Evolutionary conservation across 2,888 invertebrate species (phyloP), one percentile per base, ranked within the genome.

Genomic region (Agonopterix heracliana): DNA sequence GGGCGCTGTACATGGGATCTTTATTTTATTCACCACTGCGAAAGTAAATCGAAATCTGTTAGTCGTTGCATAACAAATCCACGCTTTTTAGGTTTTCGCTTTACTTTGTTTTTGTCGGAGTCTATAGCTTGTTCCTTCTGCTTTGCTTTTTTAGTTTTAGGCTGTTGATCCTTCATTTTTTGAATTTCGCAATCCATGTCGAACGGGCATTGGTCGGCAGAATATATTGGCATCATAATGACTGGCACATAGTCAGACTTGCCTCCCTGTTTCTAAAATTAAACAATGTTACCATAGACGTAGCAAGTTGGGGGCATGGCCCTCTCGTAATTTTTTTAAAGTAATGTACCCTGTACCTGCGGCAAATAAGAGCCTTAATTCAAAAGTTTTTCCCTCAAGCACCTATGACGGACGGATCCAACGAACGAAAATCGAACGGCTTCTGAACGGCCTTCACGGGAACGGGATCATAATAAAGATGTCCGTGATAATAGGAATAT

Each of bases 161-260:
- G 45, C 55, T 72, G 71, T 0, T 59, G 34, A 38, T 72, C 72
- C 48, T 74, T 71, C 1, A 71, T 70, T 65, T 79, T 81, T 54
- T 78, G 60, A 3, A 74, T 53, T 64, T 81, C 81, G 57, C 78
- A 78, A 4, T 82, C 71, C 65, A 86, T 74, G 54, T 85, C 82
- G 48, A 86, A 83, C 2, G 85, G 84, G 41, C 85, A 86, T 45
- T 81, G 58, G 40, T 83, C 78, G 2, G 82, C 75, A 2, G 82
- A 57, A 47, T 73, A 75, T 47, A 87, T 73, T 1, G 86, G 86
- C 84, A 87, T 84, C 81, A 87, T 79, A 38, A 87, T 79, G 0
- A 87, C 73, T 2, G 86, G 86, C 1, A 86, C 74, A 45, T 78
- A 85, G 14, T 76, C 75, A 0, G 78, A 71, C 40, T 68, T 66